Evolutionary conservation across 2,888 invertebrate species (phyloP).

Genomic region (Rhyacophila evoluta): DNA sequence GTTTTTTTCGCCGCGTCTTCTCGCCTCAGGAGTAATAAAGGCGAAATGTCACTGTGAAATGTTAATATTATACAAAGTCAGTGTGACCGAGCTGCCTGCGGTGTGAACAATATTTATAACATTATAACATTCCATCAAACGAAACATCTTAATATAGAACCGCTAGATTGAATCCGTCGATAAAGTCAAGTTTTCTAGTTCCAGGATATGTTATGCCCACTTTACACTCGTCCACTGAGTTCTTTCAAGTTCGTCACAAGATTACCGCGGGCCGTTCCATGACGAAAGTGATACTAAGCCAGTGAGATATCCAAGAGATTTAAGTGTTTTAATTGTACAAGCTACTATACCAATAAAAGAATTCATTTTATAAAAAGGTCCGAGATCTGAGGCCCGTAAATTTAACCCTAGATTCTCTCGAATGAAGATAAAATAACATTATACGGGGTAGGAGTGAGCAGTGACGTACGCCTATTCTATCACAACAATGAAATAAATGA

Average conservation of each 20-base stretch:
- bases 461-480: background rate
- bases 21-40: conserved; percentile 1
- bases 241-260: background rate
- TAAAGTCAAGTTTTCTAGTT: conserved; percentile 35
- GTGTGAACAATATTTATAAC: conserved; percentile 52
- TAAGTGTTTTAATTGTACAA: background rate
- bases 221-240: background rate
- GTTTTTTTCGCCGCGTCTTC: background rate
- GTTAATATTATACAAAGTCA: background rate
- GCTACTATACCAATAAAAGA: background rate
- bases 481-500: no score
- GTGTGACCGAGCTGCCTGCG: conserved; percentile 13
- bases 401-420: conserved; percentile 13
- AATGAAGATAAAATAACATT: background rate
- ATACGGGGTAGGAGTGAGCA: background rate
- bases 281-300: background rate
- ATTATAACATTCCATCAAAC: conserved; percentile 44
- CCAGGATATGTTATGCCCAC: background rate
- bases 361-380: background rate
- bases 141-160: conserved; percentile 51
- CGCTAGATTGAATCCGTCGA: conserved; percentile 39
- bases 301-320: background rate
- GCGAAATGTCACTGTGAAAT: background rate
- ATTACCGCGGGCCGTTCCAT: background rate
- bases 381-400: background rate